Conservation (phyloP, 2,888 invertebrate species). For the Mythimna loreyi region DNA sequence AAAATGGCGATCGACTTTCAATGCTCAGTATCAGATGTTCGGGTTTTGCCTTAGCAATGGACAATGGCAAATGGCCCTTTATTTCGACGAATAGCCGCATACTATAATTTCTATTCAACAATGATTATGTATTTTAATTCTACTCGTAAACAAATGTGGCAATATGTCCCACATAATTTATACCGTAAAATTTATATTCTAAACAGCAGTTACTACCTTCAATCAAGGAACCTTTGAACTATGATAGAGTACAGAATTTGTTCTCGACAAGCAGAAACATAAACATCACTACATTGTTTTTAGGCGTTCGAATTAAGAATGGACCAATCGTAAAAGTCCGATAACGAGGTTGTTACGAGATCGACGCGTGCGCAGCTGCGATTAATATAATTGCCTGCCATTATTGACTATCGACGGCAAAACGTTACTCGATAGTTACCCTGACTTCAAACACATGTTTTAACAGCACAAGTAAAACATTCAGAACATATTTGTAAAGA, state of each 20-base stretch:
- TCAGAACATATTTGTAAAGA: constrained; percentile 19
- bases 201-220: constrained; percentile 22
- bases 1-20: no score
- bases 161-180: constrained; percentile 10
- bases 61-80: no score
- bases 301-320: constrained; percentile 65
- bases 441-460: constrained; percentile 48
- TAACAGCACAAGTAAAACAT: constrained; percentile 34
- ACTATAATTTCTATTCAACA: constrained; percentile 33
- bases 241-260: constrained; percentile 33
- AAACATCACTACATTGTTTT: constrained; percentile 49
- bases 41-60: no score
- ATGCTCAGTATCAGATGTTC: no score
- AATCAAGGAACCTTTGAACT: constrained; percentile 42
- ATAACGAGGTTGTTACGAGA: constrained; percentile 76
- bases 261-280: constrained; percentile 42
- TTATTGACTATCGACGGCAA: constrained; percentile 63
- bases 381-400: constrained; percentile 74
- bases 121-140: constrained; percentile 28
- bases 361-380: constrained; percentile 73
- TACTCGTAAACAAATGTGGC: constrained; percentile 26
- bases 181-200: constrained; percentile 26
- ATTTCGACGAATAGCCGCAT: no score
- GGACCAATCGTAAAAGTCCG: constrained; percentile 74
- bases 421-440: constrained; percentile 49